Conservation (phyloP, 2,797 vertebrate genomes). For the Cichlasoma orientale region DNA sequence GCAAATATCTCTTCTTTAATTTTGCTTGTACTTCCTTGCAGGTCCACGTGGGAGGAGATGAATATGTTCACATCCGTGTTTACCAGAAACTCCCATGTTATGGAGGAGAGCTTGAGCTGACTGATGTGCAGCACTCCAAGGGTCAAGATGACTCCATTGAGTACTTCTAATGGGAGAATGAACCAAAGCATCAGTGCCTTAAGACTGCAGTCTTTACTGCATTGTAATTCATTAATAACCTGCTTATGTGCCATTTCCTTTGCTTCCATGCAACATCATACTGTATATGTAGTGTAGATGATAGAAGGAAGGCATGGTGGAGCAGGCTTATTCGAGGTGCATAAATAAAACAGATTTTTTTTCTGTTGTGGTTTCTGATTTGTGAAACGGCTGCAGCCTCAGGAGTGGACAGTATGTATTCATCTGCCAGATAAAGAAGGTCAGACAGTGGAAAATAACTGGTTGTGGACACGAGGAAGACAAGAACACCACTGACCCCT, state of each 20-base stretch:
- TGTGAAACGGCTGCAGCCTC: background rate
- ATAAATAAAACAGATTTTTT: constrained; percentile 24
- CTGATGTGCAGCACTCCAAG: constrained; percentile 76
- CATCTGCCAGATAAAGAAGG: background rate
- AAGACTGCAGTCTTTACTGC: background rate
- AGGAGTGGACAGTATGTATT: background rate
- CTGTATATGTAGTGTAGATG: background rate
- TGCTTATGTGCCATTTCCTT: background rate
- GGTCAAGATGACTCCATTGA: constrained; percentile 67
- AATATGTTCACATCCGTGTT: constrained; percentile 81
- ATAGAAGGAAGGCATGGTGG: background rate
- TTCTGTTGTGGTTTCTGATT: background rate
- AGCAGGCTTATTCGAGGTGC: constrained; percentile 16
- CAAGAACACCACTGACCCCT: too few relatives aligned
- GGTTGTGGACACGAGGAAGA: too few relatives aligned
- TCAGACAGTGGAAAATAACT: too few relatives aligned
- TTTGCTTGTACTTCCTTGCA: constrained; percentile 58
- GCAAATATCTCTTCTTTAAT: background rate
- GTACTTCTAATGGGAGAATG: constrained; percentile 50
- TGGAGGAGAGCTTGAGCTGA: constrained; percentile 57
- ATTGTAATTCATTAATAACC: too few relatives aligned
- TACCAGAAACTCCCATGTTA: constrained; percentile 65
- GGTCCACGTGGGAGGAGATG: constrained; percentile 77
- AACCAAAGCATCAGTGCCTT: constrained; percentile 6
- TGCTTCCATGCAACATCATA: background rate